Percentiles rank a stretch among this genome's conserved stretches.
phyloP scores from a whole-genome alignment of 1,140 invertebrate species.

The Muscidifurax raptorellus region DNA sequence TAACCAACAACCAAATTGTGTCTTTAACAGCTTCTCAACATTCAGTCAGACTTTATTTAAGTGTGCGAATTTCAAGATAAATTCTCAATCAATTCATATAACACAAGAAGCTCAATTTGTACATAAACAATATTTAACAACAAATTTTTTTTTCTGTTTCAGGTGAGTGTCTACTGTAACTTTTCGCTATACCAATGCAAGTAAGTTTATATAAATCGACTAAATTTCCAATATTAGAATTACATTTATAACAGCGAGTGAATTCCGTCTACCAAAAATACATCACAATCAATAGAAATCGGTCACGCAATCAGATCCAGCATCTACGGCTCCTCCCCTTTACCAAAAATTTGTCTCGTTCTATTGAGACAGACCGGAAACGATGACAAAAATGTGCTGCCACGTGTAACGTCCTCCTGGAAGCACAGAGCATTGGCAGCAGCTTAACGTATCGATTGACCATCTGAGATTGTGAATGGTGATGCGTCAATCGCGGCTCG shows the following conservation, averaged over 20 bases:
- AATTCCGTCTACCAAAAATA: neutral
- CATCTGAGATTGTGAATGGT: conserved; percentile 61
- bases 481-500: conserved; percentile 60
- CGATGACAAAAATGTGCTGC: neutral
- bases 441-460: conserved; percentile 61
- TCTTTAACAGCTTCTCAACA: too few relatives aligned
- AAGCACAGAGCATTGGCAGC: neutral
- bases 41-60: too few relatives aligned
- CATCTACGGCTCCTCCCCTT: too few relatives aligned
- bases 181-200: neutral
- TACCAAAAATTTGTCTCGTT: neutral
- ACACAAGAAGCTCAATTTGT: neutral
- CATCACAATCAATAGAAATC: neutral
- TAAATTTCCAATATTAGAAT: neutral
- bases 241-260: neutral
- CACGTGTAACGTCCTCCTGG: conserved; percentile 27
- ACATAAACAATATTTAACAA: too few relatives aligned
- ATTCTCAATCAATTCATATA: too few relatives aligned
- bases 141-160: conserved; percentile 28
- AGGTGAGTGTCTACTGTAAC: conserved; percentile 12
- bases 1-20: too few relatives aligned
- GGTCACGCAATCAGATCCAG: neutral
- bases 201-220: neutral
- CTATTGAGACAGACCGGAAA: neutral
- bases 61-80: too few relatives aligned